Evolutionary conservation across 2,113 vertebrate genomes (phyloP).

Genomic region (Erpornis zantholeuca): DNA sequence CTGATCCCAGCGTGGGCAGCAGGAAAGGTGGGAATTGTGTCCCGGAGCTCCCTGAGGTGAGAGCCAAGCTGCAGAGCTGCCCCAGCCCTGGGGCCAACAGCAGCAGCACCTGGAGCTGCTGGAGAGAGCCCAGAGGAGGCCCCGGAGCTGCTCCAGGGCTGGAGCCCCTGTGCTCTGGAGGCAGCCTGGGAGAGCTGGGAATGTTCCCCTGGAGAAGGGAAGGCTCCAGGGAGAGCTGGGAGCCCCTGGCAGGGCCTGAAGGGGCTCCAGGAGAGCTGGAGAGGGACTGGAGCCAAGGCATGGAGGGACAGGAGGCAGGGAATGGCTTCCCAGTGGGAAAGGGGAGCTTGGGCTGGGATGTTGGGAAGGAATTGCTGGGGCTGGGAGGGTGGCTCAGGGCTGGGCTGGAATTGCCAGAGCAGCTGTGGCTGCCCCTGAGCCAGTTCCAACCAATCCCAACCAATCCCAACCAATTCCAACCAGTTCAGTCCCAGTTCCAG

Average conservation of each 20-base stretch:
- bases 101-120: not conserved
- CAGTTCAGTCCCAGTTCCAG: accelerated
- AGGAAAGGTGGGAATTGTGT: not conserved
- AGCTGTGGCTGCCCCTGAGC: no score
- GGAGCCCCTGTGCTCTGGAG: not conserved
- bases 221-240: no score
- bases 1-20: not conserved
- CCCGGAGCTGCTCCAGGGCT: not conserved
- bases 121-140: not conserved
- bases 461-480: not conserved
- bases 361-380: not conserved
- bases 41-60: not conserved
- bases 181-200: not conserved
- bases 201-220: not conserved
- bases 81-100: not conserved
- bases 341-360: not conserved
- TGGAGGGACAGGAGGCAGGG: no score
- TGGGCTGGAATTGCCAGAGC: not conserved
- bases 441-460: not conserved
- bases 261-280: no score
- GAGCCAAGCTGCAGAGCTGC: not conserved
- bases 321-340: no score
- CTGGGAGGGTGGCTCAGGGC: no score
- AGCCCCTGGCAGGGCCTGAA: no score
- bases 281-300: no score